These are phyloP conservation scores for Rhynchonycteris naso DNA, from an alignment of 2,797 vertebrate genomes.

Conservation along the genomic window DNA sequence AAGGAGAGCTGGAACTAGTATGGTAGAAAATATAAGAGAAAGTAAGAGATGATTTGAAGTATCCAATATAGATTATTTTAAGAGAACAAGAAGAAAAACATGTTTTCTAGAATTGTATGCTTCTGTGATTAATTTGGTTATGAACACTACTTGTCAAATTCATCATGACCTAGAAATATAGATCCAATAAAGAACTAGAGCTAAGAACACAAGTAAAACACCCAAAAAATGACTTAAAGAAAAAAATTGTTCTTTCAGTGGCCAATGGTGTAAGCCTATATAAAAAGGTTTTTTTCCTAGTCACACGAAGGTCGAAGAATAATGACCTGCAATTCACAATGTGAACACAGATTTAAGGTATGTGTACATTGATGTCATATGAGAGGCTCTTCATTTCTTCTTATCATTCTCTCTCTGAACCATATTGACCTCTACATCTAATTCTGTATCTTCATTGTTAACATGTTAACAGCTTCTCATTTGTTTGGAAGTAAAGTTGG, in stretches of 20 bases:
- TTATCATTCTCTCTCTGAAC: background rate
- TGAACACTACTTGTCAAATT: background rate
- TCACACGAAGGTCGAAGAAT: background rate
- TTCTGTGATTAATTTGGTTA: background rate
- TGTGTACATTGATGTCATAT: rapidly evolving
- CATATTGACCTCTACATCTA: background rate
- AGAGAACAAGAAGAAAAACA: background rate
- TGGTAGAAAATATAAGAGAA: background rate
- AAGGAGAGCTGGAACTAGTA: background rate
- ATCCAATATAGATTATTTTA: background rate
- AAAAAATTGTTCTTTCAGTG: background rate
- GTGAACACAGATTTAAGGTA: background rate
- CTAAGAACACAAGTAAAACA: background rate
- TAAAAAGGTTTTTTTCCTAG: background rate
- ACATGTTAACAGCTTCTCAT: background rate
- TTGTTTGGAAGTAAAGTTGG: background rate
- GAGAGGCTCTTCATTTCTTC: background rate
- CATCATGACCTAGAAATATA: background rate
- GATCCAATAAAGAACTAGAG: background rate
- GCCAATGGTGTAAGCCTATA: background rate
- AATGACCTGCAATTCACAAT: background rate
- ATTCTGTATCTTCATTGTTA: background rate
- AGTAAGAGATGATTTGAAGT: background rate
- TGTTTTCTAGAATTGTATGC: background rate
- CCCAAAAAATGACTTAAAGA: background rate